Percentiles rank a stretch among this genome's conserved stretches.
These are phyloP conservation scores for Plutomurus gul DNA, from an alignment of 1,140 invertebrate genomes.

Conservation along the genomic window DNA sequence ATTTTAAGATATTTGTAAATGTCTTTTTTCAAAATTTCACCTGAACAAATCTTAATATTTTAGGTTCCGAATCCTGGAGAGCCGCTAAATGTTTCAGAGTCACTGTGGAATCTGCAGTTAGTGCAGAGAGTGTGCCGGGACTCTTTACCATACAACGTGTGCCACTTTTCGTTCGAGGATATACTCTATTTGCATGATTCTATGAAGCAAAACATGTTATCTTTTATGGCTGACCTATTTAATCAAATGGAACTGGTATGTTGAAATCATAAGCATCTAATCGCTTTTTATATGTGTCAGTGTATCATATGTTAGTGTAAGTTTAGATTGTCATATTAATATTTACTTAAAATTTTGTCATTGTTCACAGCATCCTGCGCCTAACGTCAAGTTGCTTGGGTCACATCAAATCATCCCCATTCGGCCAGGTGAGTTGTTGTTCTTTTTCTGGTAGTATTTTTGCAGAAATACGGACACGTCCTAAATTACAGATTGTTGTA, in stretches of 20 bases:
- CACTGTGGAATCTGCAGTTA: constrained; percentile 89
- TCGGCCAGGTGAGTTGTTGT: constrained; percentile 32
- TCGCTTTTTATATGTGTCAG: too few relatives aligned
- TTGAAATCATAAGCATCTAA: too few relatives aligned
- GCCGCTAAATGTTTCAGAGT: constrained; percentile 65
- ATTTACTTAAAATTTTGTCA: too few relatives aligned
- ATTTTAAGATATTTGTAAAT: too few relatives aligned
- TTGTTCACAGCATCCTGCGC: constrained; percentile 83
- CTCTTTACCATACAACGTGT: constrained; percentile 83
- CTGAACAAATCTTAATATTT: too few relatives aligned
- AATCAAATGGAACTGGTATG: constrained; percentile 94
- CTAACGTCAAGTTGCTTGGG: constrained; percentile 80
- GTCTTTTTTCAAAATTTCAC: too few relatives aligned
- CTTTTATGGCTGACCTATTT: constrained; percentile 94
- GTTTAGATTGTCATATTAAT: too few relatives aligned
- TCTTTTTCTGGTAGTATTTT: too few relatives aligned
- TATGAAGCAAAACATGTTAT: constrained; percentile 90
- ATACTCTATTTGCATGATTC: constrained; percentile 93
- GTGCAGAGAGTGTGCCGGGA: constrained; percentile 84
- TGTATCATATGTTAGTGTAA: too few relatives aligned
- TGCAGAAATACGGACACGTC: too few relatives aligned
- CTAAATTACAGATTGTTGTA: too few relatives aligned
- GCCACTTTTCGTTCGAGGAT: constrained; percentile 95
- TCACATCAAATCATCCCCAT: constrained; percentile 39
- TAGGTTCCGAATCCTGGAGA: constrained; percentile 69